phyloP scores from a whole-genome alignment of 1,140 invertebrate species.

The Trichonephila inaurata region DNA sequence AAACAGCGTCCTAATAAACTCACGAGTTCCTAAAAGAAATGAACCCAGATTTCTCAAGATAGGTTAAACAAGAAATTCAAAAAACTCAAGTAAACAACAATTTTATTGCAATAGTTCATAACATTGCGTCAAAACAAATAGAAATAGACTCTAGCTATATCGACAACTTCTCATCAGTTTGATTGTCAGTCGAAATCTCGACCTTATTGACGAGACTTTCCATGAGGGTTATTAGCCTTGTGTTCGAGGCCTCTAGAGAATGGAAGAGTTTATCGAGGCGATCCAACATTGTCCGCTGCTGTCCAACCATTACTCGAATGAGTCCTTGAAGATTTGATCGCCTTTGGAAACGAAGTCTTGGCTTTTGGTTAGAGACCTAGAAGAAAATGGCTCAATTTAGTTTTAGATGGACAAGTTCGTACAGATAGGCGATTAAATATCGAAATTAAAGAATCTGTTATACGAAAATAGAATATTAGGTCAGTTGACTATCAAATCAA shows the following conservation, averaged over 20 bases:
- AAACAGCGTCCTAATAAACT: neutral
- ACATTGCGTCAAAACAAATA: neutral
- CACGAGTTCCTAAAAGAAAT: neutral
- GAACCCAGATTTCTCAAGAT: neutral
- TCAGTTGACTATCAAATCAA: too few relatives aligned
- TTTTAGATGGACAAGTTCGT: too few relatives aligned
- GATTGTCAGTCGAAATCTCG: neutral
- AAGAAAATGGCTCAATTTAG: too few relatives aligned
- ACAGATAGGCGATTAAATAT: too few relatives aligned
- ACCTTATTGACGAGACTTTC: neutral
- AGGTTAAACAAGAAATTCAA: neutral
- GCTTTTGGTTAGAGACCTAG: neutral
- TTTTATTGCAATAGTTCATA: neutral
- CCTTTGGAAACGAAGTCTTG: slow-evolving; percentile 13
- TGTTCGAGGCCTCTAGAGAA: neutral
- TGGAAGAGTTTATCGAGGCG: neutral
- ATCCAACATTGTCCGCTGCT: neutral
- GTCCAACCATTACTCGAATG: slow-evolving; percentile 1
- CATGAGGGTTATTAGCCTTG: neutral
- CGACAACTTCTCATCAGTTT: neutral
- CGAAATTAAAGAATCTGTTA: too few relatives aligned
- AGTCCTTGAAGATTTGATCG: neutral
- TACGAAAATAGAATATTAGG: too few relatives aligned
- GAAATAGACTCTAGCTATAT: neutral
- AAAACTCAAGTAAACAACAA: neutral